These are phyloP conservation scores for Bombycilla garrulus DNA, from an alignment of 2,113 vertebrate species.

Conservation along the genomic window DNA sequence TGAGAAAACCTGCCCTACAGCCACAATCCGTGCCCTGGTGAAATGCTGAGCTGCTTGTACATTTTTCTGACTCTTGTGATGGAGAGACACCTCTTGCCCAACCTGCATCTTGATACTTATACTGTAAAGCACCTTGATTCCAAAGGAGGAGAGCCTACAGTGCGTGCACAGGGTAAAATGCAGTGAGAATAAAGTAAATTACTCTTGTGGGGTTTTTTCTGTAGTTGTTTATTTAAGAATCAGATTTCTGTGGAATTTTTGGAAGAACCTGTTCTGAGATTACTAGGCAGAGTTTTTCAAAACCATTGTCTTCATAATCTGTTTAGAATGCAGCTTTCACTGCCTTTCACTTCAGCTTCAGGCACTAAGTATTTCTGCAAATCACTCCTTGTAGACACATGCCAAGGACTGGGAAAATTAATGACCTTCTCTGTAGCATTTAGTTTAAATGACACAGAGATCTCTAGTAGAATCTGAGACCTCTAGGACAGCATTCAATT, in stretches of 20 bases:
- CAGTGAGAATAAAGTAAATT: neutral
- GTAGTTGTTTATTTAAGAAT: neutral
- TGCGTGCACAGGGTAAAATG: neutral
- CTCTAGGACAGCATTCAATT: neutral
- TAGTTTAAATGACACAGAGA: neutral
- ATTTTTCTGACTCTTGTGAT: neutral
- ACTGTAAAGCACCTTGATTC: neutral
- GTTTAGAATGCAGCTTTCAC: neutral
- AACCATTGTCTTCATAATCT: slow-evolving; percentile 8
- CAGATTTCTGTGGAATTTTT: neutral
- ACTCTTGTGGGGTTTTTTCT: neutral
- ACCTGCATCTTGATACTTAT: neutral
- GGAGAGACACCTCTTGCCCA: neutral
- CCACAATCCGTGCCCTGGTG: neutral
- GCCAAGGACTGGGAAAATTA: slow-evolving; percentile 17
- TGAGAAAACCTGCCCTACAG: neutral
- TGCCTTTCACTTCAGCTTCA: slow-evolving; percentile 4
- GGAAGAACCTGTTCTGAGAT: slow-evolving; percentile 37
- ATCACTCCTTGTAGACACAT: neutral
- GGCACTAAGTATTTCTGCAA: slow-evolving; percentile 26
- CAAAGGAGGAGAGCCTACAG: neutral
- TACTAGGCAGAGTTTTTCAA: neutral
- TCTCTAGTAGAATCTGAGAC: neutral
- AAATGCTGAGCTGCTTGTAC: neutral
- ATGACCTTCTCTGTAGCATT: neutral